A percentile compares a stretch with the other conserved stretches of the same genome.
Evolutionary conservation across 2,113 vertebrate genomes (phyloP).

Genomic region (Dicentrarchus labrax): DNA sequence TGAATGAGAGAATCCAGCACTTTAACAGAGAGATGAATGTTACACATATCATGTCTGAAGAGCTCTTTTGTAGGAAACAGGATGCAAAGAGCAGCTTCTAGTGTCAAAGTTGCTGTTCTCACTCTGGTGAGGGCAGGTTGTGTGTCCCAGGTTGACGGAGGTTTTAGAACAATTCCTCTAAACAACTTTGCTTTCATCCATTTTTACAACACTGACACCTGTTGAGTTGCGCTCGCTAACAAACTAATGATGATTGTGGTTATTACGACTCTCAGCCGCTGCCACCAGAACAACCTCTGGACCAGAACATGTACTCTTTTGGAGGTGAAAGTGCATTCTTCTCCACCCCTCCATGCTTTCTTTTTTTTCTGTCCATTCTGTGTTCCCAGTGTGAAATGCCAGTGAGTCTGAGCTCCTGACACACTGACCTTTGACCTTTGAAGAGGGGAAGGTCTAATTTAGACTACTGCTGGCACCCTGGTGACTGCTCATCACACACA

Average conservation of each 20-base stretch:
- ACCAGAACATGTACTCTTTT: background rate
- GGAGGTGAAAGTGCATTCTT: slow-evolving; percentile 35
- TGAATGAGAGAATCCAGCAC: too few species aligned
- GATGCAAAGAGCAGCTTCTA: too few species aligned
- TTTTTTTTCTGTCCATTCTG: slow-evolving; percentile 20
- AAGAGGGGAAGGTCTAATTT: slow-evolving; percentile 61
- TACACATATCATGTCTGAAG: background rate
- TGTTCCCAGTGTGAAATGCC: slow-evolving; percentile 77
- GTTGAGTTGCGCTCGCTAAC: background rate
- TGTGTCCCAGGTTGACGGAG: background rate
- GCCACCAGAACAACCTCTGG: background rate
- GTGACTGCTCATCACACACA: slow-evolving; percentile 59
- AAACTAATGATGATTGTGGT: slow-evolving; percentile 3
- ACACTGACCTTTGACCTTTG: slow-evolving; percentile 68
- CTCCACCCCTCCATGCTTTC: background rate
- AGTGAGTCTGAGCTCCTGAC: slow-evolving; percentile 62
- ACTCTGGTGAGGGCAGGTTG: background rate
- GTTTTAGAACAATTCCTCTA: background rate
- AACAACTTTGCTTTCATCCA: background rate
- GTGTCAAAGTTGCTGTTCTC: background rate
- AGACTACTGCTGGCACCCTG: slow-evolving; percentile 59
- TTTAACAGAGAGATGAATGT: background rate
- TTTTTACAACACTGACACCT: slow-evolving; percentile 14
- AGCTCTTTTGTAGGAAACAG: background rate
- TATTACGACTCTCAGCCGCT: background rate